phyloP scores from a whole-genome alignment of 1,140 invertebrate genomes.

The Akabosia matsudoensis region DNA sequence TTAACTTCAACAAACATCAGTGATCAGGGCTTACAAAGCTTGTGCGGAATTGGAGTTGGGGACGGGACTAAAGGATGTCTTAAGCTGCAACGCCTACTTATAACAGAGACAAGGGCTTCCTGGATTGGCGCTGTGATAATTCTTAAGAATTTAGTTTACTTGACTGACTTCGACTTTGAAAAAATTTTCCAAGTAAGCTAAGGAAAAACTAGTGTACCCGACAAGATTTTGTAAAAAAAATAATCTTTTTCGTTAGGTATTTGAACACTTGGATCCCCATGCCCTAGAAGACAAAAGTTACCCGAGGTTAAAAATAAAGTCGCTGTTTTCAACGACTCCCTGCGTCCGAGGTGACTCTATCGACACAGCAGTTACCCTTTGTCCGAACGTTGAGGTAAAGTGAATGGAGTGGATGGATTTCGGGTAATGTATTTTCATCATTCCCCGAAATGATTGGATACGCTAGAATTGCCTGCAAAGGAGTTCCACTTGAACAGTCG shows the following conservation, averaged over 20 bases:
- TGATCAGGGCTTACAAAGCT: slow-evolving; percentile 48
- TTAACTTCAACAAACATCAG: slow-evolving; percentile 48
- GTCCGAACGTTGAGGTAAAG: slow-evolving; percentile 46
- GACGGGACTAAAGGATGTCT: slow-evolving; percentile 46
- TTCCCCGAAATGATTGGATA: neutral
- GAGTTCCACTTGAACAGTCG: no score
- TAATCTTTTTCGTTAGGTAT: slow-evolving; percentile 35
- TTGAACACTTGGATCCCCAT: slow-evolving; percentile 42
- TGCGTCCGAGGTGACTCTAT: slow-evolving; percentile 45
- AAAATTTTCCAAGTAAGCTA: slow-evolving; percentile 49
- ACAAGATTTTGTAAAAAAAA: neutral
- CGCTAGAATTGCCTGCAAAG: no score
- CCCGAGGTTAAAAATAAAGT: slow-evolving; percentile 21
- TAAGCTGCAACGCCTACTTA: slow-evolving; percentile 46
- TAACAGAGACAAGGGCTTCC: slow-evolving; percentile 48
- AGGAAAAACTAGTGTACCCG: neutral
- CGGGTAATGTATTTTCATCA: no score
- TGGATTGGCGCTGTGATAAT: slow-evolving; percentile 46
- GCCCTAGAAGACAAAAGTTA: slow-evolving; percentile 9
- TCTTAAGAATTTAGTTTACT: slow-evolving; percentile 47
- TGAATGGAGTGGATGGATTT: no score
- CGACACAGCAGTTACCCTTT: slow-evolving; percentile 46
- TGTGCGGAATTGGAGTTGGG: slow-evolving; percentile 40
- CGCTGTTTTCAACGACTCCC: slow-evolving; percentile 43
- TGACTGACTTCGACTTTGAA: slow-evolving; percentile 50